These are phyloP conservation scores for Enteromius paludinosus DNA, from an alignment of 2,797 vertebrate genomes.

Conservation along the genomic window DNA sequence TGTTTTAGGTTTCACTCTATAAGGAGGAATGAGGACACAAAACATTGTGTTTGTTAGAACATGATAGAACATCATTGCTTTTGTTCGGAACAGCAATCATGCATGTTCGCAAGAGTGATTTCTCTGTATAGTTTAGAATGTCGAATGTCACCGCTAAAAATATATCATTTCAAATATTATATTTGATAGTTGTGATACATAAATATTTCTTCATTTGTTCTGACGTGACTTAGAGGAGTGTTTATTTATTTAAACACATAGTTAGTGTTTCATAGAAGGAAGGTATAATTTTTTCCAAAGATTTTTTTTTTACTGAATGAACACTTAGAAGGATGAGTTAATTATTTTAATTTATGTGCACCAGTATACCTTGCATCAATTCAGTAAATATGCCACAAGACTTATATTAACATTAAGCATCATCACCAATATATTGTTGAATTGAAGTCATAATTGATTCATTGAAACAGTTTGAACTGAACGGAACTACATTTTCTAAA, in stretches of 20 bases:
- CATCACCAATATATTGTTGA: neutral
- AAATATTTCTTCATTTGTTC: neutral
- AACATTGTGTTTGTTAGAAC: neutral
- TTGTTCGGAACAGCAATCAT: neutral
- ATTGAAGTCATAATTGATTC: neutral
- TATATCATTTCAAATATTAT: no score
- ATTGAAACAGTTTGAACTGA: neutral
- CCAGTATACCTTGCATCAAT: neutral
- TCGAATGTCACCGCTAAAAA: neutral
- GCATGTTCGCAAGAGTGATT: neutral
- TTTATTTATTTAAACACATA: neutral
- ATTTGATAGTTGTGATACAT: no score
- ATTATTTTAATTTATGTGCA: neutral
- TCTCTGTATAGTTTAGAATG: neutral
- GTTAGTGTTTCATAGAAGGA: no score
- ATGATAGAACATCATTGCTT: neutral
- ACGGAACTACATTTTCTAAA: neutral
- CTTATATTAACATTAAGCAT: neutral
- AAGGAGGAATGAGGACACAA: neutral
- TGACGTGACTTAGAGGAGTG: neutral
- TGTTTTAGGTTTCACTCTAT: neutral
- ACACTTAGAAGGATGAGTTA: neutral
- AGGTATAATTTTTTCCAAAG: neutral
- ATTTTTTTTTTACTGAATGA: neutral
- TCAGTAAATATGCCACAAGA: neutral